Conservation (phyloP, 2,888 invertebrate species). For the Caprella mutica region DNA sequence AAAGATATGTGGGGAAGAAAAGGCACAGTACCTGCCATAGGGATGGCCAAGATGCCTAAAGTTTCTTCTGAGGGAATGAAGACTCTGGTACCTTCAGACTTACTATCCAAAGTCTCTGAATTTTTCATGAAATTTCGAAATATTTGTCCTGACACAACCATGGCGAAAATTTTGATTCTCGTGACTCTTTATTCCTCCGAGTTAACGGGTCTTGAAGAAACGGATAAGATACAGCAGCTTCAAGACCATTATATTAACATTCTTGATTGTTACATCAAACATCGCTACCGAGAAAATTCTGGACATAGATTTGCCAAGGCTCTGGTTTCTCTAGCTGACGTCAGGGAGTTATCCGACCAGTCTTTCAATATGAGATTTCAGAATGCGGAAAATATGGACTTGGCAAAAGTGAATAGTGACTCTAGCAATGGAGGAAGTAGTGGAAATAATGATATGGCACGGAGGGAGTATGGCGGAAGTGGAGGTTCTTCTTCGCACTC, state of each 20-base stretch:
- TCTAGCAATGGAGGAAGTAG: slow-evolving; percentile 7
- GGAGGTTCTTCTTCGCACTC: not conserved
- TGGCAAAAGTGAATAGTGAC: not conserved
- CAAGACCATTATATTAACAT: slow-evolving; percentile 33
- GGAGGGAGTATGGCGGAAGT: not conserved
- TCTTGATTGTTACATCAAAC: slow-evolving; percentile 22
- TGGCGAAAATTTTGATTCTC: slow-evolving; percentile 33
- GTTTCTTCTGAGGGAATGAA: slow-evolving; percentile 21
- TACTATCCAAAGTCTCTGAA: slow-evolving; percentile 21
- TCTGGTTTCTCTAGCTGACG: slow-evolving; percentile 32
- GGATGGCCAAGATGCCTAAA: not conserved
- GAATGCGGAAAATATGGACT: not conserved
- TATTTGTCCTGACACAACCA: slow-evolving; percentile 31
- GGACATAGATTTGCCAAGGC: slow-evolving; percentile 31
- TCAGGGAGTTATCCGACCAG: slow-evolving; percentile 29
- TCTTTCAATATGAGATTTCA: slow-evolving; percentile 24
- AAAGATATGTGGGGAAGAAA: slow-evolving; percentile 21
- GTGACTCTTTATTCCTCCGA: slow-evolving; percentile 32
- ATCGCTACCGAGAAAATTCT: slow-evolving; percentile 25
- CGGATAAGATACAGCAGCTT: slow-evolving; percentile 25
- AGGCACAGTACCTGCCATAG: slow-evolving; percentile 13
- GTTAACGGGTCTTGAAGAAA: slow-evolving; percentile 28
- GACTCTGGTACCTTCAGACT: slow-evolving; percentile 26
- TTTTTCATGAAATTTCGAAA: slow-evolving; percentile 31
- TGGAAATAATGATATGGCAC: no score